Evolutionary conservation across 2,113 vertebrate species (phyloP).

Genomic region (Leptodactylus fuscus): DNA sequence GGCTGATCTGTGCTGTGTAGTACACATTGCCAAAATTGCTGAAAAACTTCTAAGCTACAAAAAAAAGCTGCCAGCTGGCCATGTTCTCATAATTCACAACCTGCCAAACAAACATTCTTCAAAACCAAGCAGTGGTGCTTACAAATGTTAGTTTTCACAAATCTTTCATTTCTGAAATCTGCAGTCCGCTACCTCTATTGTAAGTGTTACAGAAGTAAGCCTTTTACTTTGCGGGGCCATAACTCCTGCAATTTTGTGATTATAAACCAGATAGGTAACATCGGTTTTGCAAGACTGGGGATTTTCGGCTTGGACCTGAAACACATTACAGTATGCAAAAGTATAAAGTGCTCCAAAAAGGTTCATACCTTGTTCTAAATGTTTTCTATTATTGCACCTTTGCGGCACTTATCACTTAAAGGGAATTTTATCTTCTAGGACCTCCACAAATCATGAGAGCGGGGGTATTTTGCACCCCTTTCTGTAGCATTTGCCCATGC

Average conservation of each 20-base stretch:
- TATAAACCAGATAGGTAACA: not conserved
- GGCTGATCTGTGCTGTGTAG: slow-evolving; percentile 17
- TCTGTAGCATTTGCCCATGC: no score
- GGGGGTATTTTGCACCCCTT: no score
- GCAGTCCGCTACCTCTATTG: not conserved
- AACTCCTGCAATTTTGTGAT: not conserved
- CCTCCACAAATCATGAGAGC: no score
- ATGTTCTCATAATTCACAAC: slow-evolving; percentile 37
- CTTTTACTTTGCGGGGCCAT: not conserved
- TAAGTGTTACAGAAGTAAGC: not conserved
- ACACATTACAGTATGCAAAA: no score
- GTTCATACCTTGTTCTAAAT: no score
- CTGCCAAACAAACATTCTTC: slow-evolving; percentile 42
- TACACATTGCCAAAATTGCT: slow-evolving; percentile 35
- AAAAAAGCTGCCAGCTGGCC: slow-evolving; percentile 40
- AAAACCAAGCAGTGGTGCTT: slow-evolving; percentile 7
- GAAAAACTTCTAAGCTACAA: not conserved
- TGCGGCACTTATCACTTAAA: not conserved
- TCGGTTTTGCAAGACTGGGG: slow-evolving; percentile 5
- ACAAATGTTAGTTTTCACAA: not conserved
- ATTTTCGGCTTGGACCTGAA: no score
- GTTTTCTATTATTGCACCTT: not conserved
- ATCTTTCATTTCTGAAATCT: not conserved
- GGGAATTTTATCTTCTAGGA: no score
- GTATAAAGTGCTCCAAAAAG: no score